These are phyloP conservation scores for Ophion ellenae DNA, from an alignment of 2,888 invertebrate species.

Conservation along the genomic window DNA sequence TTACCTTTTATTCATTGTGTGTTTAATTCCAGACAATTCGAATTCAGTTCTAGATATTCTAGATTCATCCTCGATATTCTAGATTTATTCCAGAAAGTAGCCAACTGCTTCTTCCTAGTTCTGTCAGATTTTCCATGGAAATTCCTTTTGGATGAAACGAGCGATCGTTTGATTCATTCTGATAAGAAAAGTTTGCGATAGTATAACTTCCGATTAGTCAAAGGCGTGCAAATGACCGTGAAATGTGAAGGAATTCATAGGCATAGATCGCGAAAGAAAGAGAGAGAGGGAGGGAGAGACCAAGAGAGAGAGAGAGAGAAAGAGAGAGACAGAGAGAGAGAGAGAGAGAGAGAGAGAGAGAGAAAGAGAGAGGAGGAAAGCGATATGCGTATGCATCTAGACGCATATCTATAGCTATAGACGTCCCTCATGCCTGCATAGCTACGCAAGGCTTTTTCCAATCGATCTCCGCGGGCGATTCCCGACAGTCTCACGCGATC, in stretches of 20 bases:
- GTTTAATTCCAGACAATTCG: too few relatives aligned
- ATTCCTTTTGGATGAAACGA: too few relatives aligned
- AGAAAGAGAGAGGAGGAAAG: slow-evolving; percentile 22
- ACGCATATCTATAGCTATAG: neutral
- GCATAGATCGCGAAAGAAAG: too few relatives aligned
- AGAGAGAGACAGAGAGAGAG: slow-evolving; percentile 18
- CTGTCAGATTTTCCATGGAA: too few relatives aligned
- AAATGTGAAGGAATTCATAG: slow-evolving; percentile 20
- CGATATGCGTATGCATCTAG: neutral
- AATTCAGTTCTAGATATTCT: too few relatives aligned
- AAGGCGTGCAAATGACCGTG: slow-evolving; percentile 56
- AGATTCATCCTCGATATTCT: too few relatives aligned
- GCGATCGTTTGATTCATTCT: neutral
- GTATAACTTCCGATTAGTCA: slow-evolving; percentile 55
- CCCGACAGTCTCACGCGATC: slow-evolving; percentile 42
- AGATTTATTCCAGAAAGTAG: too few relatives aligned
- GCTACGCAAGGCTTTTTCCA: slow-evolving; percentile 63
- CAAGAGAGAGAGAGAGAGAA: neutral
- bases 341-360: slow-evolving; percentile 16
- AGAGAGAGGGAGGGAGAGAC: too few relatives aligned
- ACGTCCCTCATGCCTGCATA: slow-evolving; percentile 53
- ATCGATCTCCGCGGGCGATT: slow-evolving; percentile 46
- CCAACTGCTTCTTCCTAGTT: too few relatives aligned
- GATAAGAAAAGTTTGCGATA: slow-evolving; percentile 16
- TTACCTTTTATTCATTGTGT: too few relatives aligned